These are phyloP conservation scores for Trachymyrmex cornetzi DNA, from an alignment of 1,140 invertebrate species.

Conservation along the genomic window DNA sequence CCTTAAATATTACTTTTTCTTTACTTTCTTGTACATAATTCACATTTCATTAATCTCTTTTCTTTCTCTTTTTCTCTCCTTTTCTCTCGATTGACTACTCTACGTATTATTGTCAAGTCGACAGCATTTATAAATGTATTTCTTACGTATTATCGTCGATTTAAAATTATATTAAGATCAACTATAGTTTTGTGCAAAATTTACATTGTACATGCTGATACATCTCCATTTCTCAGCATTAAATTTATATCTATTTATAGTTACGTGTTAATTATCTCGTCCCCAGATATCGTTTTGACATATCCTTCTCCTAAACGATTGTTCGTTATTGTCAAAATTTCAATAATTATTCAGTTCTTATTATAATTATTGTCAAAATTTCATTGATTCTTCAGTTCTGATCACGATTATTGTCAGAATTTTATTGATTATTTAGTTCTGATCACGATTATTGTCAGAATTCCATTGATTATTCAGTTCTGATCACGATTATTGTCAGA, in stretches of 20 bases:
- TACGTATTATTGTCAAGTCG: slow-evolving; percentile 86
- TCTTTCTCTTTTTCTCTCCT: slow-evolving; percentile 56
- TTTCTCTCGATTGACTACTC: slow-evolving; percentile 71
- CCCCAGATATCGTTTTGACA: not conserved
- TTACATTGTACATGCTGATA: slow-evolving; percentile 80
- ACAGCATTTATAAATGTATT: slow-evolving; percentile 85
- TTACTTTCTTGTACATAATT: slow-evolving; percentile 70
- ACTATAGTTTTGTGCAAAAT: slow-evolving; percentile 85
- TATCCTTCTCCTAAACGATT: slow-evolving; percentile 26
- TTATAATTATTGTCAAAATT: slow-evolving; percentile 75
- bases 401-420: slow-evolving; percentile 74
- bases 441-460: slow-evolving; percentile 70
- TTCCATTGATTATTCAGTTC: not conserved
- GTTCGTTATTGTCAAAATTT: slow-evolving; percentile 76
- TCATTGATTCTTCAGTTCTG: slow-evolving; percentile 32
- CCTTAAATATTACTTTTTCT: slow-evolving; percentile 74
- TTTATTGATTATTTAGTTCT: slow-evolving; percentile 23
- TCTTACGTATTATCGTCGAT: slow-evolving; percentile 78
- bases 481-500: slow-evolving; percentile 58
- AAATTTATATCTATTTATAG: slow-evolving; percentile 41
- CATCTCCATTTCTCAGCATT: slow-evolving; percentile 46
- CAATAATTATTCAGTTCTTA: slow-evolving; percentile 25
- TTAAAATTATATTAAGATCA: slow-evolving; percentile 80
- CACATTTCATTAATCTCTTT: slow-evolving; percentile 49
- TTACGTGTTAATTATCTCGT: slow-evolving; percentile 8